Evolutionary conservation across 1,140 invertebrate species (phyloP).

Genomic region (Brachionus angularis): DNA sequence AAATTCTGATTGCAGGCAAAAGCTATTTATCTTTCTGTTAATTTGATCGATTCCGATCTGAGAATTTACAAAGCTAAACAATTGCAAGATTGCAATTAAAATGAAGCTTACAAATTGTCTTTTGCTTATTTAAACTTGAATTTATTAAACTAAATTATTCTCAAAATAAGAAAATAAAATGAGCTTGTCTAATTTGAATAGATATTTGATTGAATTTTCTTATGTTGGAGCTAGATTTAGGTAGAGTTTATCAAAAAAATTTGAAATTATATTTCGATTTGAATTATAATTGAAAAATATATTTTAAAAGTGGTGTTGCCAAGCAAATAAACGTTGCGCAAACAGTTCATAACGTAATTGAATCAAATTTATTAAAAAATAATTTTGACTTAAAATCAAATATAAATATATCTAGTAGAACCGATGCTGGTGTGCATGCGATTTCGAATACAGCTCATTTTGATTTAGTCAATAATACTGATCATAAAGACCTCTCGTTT

Average conservation of each 20-base stretch:
- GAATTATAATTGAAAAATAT: not conserved
- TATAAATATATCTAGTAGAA: constrained; percentile 38
- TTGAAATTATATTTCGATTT: not conserved
- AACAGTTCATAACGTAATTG: constrained; percentile 31
- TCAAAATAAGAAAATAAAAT: not conserved
- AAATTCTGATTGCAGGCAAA: no score
- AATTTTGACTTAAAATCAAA: not conserved
- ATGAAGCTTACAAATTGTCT: no score
- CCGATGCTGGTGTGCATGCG: constrained; percentile 43
- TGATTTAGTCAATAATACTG: not conserved
- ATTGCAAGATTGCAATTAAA: no score
- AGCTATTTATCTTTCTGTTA: no score
- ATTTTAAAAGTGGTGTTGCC: constrained; percentile 16
- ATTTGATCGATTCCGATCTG: no score
- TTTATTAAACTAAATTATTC: not conserved
- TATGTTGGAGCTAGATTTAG: constrained; percentile 34
- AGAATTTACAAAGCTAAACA: no score
- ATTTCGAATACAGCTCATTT: constrained; percentile 34
- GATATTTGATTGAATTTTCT: constrained; percentile 39
- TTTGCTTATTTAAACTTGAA: no score
- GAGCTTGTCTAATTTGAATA: not conserved
- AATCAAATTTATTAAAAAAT: constrained; percentile 16
- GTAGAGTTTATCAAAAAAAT: not conserved
- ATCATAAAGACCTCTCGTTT: not conserved
- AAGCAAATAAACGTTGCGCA: constrained; percentile 20